Base-by-base conservation (phyloP, 2,797 vertebrate species). In the Melanotaenia trifasciata region DNA sequence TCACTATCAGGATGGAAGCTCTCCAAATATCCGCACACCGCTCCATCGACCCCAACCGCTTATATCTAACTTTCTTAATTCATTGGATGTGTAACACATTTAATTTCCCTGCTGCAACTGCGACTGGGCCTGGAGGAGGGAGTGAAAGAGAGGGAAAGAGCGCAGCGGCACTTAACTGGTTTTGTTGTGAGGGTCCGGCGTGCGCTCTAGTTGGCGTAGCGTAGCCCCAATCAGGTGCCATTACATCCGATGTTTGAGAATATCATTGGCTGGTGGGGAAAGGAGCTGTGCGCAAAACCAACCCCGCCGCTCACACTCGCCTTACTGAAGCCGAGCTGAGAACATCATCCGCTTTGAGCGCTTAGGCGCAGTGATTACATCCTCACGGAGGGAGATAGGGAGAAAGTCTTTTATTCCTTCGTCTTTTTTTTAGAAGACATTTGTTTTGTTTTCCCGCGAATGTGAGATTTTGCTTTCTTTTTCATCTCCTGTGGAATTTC, bases 281-380 rank as follows among this genome's bases (percentile, higher is more conserved):
- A 92, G 89, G 92, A 92, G 93, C 95, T 96, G 96, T 95, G 96
- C 95, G 96, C 96, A 98, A 98, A 98, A 97, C 90, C 96, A 94
- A 85, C 90, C 93, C 91, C 84, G 79, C 91, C 82, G 94, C 64
- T 94, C 93, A 92, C 96, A 96, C 94, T 94, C 93, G 70, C 92
- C 90, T 94, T 94, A 95, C 96, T 97, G 96, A 96, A 96, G 94
- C 94, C 92, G 94, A 96, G 94, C 95, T 93, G 96, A 94, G 86
- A 92, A 88, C 95, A 96, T 90, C 96, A 60, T 90, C 86, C 92
- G 83, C 92, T 93, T 90, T 58, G 87, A 90, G 90, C 90, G 87
- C 85, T 80, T 83, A 89, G 87, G 72, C 86, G 7, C 89, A 93
- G 75, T 83, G 89, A 89, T 85, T 89, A 78, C 78, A 92, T 82